phyloP scores from a whole-genome alignment of 2,113 vertebrate genomes.

The Passer montanus region DNA sequence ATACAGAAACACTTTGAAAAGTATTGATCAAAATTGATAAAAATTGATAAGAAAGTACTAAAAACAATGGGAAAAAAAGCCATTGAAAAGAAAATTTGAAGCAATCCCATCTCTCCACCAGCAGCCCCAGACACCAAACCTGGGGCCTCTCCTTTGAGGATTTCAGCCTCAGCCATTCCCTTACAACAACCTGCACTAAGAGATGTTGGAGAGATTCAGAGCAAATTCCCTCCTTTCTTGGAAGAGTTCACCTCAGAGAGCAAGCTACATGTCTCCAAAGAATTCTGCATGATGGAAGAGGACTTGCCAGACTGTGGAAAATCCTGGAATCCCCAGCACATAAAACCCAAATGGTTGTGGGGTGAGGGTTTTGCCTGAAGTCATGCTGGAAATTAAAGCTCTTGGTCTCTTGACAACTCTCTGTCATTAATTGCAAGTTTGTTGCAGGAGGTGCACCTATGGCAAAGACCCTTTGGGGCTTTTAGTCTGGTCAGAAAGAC shows the following conservation, averaged over 20 bases:
- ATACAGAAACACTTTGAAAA: background rate
- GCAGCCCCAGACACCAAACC: background rate
- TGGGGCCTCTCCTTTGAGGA: rapidly evolving
- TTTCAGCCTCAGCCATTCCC: background rate
- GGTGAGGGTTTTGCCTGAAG: background rate
- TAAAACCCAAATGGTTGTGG: rapidly evolving
- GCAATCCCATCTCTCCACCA: background rate
- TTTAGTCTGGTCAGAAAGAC: background rate
- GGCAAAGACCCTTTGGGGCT: background rate
- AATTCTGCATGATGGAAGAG: background rate
- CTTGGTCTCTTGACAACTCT: background rate
- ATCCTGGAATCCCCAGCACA: rapidly evolving
- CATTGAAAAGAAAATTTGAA: background rate
- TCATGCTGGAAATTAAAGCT: background rate
- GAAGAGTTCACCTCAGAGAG: background rate
- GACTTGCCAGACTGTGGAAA: background rate
- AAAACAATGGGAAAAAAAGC: background rate
- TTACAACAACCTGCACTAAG: background rate
- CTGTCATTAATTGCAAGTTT: background rate
- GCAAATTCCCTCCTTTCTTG: background rate
- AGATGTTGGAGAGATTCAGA: background rate
- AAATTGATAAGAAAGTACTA: background rate
- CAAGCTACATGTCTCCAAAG: background rate
- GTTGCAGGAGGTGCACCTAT: background rate
- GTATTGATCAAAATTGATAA: background rate